A percentile compares a stretch with the other conserved stretches of the same genome.
These are phyloP conservation scores for Alexandromys oeconomus DNA, from an alignment of 2,797 vertebrate genomes.

Conservation along the genomic window DNA sequence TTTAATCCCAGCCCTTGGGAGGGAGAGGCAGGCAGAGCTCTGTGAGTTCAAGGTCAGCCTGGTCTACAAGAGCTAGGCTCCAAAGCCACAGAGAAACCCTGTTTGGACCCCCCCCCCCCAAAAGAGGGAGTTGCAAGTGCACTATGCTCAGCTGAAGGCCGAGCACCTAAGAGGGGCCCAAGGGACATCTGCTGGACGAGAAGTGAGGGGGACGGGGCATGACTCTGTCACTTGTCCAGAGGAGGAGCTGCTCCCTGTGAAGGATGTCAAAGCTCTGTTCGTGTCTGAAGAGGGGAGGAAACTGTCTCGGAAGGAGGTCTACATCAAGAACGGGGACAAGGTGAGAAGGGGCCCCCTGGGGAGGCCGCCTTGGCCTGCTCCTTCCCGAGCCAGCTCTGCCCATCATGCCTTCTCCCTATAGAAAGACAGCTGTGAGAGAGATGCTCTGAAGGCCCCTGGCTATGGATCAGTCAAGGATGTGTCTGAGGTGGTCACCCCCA, in stretches of 20 bases:
- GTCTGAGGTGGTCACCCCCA: constrained; percentile 82
- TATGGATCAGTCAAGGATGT: constrained; percentile 77
- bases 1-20: too few relatives aligned
- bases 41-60: too few relatives aligned
- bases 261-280: constrained; percentile 88
- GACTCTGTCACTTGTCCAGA: constrained; percentile 81
- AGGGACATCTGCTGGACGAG: neutral
- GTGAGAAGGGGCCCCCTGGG: constrained; percentile 82
- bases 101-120: too few relatives aligned
- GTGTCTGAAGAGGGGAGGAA: constrained; percentile 72
- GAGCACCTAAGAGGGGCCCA: neutral
- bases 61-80: too few relatives aligned
- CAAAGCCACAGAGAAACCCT: too few relatives aligned
- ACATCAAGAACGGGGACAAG: constrained; percentile 87
- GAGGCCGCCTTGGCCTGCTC: neutral
- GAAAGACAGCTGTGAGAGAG: constrained; percentile 81
- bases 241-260: constrained; percentile 84
- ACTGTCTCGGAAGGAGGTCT: constrained; percentile 82
- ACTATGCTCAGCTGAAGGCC: neutral
- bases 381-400: neutral
- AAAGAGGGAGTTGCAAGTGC: neutral
- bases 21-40: too few relatives aligned
- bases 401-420: neutral
- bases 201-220: neutral
- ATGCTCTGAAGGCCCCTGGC: constrained; percentile 74